A percentile compares a stretch with the other conserved stretches of the same genome.
These are phyloP conservation scores for human (Homo sapiens) DNA, from an alignment of 2,113 vertebrate genomes.

Conservation along the genomic window GRCh38 chr19:41900501-41901000, in stretches of 20 bases:
- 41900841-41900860: no score
- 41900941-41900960: no score
- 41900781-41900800: background rate
- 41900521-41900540: background rate
- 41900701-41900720: background rate
- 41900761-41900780: background rate
- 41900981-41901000: no score
- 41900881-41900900: no score
- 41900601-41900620: background rate
- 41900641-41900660: accelerated
- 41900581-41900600: background rate
- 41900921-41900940: no score
- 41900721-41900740: background rate
- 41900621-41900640: background rate
- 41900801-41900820: no score
- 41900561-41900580: background rate
- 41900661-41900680: background rate
- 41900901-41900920: no score
- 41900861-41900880: no score
- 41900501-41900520: background rate
- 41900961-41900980: no score
- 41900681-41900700: background rate
- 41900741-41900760: background rate
- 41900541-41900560: background rate
- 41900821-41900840: no score